A percentile compares a stretch with the other conserved stretches of the same genome.
Conservation (phyloP, 1,140 invertebrate genomes). For the Brachionus rotundiformis region DNA sequence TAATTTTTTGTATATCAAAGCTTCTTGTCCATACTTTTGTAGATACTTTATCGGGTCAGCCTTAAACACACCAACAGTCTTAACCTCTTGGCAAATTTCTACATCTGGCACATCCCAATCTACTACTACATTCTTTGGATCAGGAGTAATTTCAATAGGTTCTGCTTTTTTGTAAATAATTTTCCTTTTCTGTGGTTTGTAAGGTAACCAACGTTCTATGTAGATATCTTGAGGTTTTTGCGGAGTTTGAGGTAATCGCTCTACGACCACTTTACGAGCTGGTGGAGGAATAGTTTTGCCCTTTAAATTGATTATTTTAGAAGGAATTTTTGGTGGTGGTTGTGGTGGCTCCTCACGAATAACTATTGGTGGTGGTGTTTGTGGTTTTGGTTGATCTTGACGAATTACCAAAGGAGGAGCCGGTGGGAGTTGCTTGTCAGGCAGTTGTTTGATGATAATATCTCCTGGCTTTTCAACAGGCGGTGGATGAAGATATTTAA, state of each 20-base stretch:
- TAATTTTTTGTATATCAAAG: not conserved
- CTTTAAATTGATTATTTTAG: slow-evolving; percentile 12
- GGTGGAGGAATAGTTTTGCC: slow-evolving; percentile 46
- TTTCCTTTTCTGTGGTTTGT: slow-evolving; percentile 43
- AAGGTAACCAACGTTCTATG: slow-evolving; percentile 53
- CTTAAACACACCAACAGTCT: slow-evolving; percentile 24
- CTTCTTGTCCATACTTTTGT: slow-evolving; percentile 15
- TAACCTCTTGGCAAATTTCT: slow-evolving; percentile 15
- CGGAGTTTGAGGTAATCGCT: slow-evolving; percentile 33
- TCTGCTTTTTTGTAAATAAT: slow-evolving; percentile 44
- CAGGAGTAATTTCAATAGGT: not conserved
- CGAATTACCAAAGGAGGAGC: slow-evolving; percentile 37
- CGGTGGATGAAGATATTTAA: slow-evolving; percentile 41
- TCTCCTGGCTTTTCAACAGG: not conserved
- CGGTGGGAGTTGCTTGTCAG: not conserved
- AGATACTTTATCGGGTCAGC: slow-evolving; percentile 32
- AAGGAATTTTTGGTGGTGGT: slow-evolving; percentile 42
- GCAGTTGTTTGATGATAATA: slow-evolving; percentile 28
- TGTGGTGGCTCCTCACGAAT: slow-evolving; percentile 25
- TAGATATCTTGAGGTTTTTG: slow-evolving; percentile 28
- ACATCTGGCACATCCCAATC: slow-evolving; percentile 25
- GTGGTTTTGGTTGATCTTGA: not conserved
- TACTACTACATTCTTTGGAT: slow-evolving; percentile 21
- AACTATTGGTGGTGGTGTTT: slow-evolving; percentile 15
- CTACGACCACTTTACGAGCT: slow-evolving; percentile 47